These are phyloP conservation scores for Darevskia nairensis DNA, from an alignment of 2,797 vertebrate genomes.

Conservation along the genomic window DNA sequence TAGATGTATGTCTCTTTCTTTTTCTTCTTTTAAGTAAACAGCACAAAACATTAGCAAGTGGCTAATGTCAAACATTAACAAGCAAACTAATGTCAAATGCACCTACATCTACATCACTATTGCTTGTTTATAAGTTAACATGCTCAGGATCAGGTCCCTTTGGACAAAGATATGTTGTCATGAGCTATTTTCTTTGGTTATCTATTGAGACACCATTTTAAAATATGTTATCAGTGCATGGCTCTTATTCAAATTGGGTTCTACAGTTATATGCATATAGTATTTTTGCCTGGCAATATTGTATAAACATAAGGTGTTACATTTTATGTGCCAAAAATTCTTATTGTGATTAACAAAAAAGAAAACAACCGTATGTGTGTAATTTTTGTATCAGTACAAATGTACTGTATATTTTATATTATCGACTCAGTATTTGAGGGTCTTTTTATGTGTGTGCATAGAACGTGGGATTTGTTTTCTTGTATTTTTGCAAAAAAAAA, in stretches of 20 bases:
- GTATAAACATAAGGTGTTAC: not conserved
- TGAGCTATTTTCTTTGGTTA: not conserved
- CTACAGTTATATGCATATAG: slow-evolving; percentile 32
- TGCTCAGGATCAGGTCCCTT: not conserved
- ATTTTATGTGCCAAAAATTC: not conserved
- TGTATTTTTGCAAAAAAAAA: not conserved
- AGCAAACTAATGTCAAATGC: not conserved
- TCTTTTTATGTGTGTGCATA: not conserved
- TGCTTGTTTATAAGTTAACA: not conserved
- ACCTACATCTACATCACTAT: not conserved
- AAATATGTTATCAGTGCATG: slow-evolving; percentile 1
- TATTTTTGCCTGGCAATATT: slow-evolving; percentile 46
- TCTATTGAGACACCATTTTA: not conserved
- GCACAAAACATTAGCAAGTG: not conserved
- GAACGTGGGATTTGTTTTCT: not conserved
- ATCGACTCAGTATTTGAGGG: not conserved
- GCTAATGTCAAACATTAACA: not conserved
- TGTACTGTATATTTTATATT: not conserved
- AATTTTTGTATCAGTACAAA: not conserved
- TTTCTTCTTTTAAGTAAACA: not conserved
- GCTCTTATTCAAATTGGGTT: slow-evolving; percentile 28
- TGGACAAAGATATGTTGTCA: not conserved
- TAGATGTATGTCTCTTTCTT: not conserved
- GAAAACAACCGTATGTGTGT: not conserved
- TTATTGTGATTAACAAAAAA: not conserved